Conservation (phyloP, 2,888 invertebrate genomes). For the Diloba caeruleocephala region DNA sequence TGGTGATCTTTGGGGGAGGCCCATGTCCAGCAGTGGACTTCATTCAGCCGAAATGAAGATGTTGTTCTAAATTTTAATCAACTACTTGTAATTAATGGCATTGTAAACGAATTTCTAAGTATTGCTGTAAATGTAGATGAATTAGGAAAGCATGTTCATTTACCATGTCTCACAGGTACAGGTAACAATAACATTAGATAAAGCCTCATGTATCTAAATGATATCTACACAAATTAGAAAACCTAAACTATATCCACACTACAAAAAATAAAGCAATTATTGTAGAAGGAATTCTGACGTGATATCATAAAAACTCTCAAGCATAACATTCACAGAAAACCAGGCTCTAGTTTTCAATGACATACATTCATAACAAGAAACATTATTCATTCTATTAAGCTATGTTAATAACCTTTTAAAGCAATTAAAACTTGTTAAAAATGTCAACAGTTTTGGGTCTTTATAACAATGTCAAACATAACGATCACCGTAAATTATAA, state of each 20-base stretch:
- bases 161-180: conserved; percentile 14
- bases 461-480: conserved; percentile 52
- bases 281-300: background rate
- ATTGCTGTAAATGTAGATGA: conserved; percentile 14
- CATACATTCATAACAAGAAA: conserved; percentile 5
- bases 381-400: conserved; percentile 19
- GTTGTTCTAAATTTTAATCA: no score
- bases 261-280: background rate
- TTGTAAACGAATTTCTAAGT: background rate
- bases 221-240: background rate
- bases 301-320: background rate
- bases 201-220: background rate
- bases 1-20: no score
- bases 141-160: conserved; percentile 13
- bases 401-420: conserved; percentile 9
- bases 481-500: conserved; percentile 44
- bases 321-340: background rate
- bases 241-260: background rate
- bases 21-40: no score
- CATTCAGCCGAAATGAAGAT: no score
- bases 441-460: conserved; percentile 40
- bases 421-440: conserved; percentile 45
- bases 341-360: conserved; percentile 26
- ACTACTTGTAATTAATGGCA: no score
- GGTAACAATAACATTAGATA: conserved; percentile 1